Evolutionary conservation across 2,888 invertebrate species (phyloP), one percentile per base, ranked within the genome.

Genomic region (Netelia fuscicornis): DNA sequence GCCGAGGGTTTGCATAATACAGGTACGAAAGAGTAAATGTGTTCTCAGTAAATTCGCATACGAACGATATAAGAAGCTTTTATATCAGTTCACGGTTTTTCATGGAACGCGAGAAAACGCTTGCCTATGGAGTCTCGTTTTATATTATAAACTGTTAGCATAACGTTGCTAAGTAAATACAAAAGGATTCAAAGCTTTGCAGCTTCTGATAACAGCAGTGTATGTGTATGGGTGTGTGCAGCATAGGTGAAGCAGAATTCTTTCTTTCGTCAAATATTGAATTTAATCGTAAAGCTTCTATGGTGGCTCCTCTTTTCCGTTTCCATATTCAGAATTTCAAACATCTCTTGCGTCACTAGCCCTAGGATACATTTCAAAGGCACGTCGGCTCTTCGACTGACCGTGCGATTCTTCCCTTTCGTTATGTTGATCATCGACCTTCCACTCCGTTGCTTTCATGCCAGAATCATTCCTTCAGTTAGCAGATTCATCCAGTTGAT

Each of bases 391-490:
- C 48, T 25, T 42, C 72, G 67, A 76, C 68, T 80, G 70, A 56
- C 65, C 13, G 48, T 56, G 60, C 74, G 74, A 78, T 79, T 86
- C 80, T 83, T 81, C 74, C 79, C 81, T 78, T 89, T 88, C 71
- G 79, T 89, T 90, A 88, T 84, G 86, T 85, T 79, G 89, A 89
- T 89, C 89, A 84, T 86, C 85, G 88, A 87, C 89, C 86, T 86
- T 88, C 83, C 71, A 44, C 70, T 56, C 81, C 74, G 81, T 78
- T 86, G 64, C 79, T 78, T 80, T 81, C 82, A 81, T 84, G 82
- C 86, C 80, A 64, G 84, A 84, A 90, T 91, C 89, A 89, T 90
- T 91, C 89, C 91, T 91, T 90, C 87, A 90, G 88, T 90, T 89
- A 89, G 87, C 84, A 85, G 86, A 86, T 88, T 89, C 89, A 89